These are phyloP conservation scores for Agonopterix heracliana DNA, from an alignment of 2,888 invertebrate species.

Conservation along the genomic window DNA sequence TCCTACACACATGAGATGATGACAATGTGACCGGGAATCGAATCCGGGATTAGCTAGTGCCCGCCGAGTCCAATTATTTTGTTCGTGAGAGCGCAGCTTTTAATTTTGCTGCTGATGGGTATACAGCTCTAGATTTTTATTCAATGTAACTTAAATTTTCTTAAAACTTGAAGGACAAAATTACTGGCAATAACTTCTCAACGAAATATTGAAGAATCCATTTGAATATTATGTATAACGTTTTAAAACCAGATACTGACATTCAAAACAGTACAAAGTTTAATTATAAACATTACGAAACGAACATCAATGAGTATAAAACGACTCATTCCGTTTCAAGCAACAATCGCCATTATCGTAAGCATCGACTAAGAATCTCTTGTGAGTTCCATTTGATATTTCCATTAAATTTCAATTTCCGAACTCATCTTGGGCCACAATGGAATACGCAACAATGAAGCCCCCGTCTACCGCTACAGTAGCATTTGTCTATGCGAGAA, in stretches of 20 bases:
- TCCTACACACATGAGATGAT: conserved; percentile 37
- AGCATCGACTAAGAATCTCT: conserved; percentile 37
- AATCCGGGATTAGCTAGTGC: conserved; percentile 46
- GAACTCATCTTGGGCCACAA: conserved; percentile 49
- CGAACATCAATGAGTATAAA: conserved; percentile 26
- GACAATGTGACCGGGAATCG: conserved; percentile 35
- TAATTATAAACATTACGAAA: conserved; percentile 32
- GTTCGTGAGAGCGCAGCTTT: conserved; percentile 31
- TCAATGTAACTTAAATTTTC: no score
- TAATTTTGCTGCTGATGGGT: neutral
- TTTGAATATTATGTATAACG: no score
- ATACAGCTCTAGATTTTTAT: neutral
- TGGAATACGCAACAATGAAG: conserved; percentile 28
- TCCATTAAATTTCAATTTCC: conserved; percentile 63
- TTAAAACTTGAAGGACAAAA: no score
- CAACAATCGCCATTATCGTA: conserved; percentile 41
- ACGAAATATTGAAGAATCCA: no score
- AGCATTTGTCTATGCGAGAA: conserved; percentile 5
- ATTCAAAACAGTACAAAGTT: conserved; percentile 12
- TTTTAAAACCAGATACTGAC: neutral
- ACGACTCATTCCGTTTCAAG: conserved; percentile 36
- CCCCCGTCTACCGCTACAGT: conserved; percentile 22
- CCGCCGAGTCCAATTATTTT: conserved; percentile 41
- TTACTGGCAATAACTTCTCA: no score
- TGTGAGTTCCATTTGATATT: conserved; percentile 56